Conservation (phyloP, 2,888 invertebrate species). For the Cosmia pyralina region DNA sequence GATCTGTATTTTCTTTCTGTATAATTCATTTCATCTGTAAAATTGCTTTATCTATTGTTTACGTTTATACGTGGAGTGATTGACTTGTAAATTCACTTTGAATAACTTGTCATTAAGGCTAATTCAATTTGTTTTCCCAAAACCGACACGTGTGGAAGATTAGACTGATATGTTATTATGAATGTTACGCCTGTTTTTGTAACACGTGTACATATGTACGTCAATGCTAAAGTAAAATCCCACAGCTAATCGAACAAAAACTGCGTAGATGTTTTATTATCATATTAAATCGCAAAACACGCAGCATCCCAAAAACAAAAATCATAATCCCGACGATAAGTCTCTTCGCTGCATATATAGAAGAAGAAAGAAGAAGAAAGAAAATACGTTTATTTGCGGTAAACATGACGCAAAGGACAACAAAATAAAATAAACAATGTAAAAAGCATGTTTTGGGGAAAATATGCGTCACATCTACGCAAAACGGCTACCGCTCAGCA, state of each 20-base stretch:
- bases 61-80: neutral
- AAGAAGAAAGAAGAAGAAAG: no score
- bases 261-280: neutral
- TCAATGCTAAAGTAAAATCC: slow-evolving; percentile 10
- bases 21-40: no score
- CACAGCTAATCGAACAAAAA: slow-evolving; percentile 18
- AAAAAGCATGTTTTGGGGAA: no score
- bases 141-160: neutral
- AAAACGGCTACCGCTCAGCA: no score
- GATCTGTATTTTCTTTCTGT: no score
- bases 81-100: slow-evolving; percentile 12
- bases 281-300: neutral
- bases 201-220: neutral
- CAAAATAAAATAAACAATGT: no score
- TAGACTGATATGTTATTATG: neutral
- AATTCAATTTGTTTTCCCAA: slow-evolving; percentile 3
- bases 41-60: neutral
- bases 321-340: neutral
- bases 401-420: no score
- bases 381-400: no score
- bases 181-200: slow-evolving; percentile 30
- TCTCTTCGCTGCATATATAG: neutral
- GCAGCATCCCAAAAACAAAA: slow-evolving; percentile 6
- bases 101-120: neutral
- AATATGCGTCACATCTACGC: no score